Evolutionary conservation across 2,113 vertebrate species (phyloP).

Genomic region (Tretioscincus oriximinensis): DNA sequence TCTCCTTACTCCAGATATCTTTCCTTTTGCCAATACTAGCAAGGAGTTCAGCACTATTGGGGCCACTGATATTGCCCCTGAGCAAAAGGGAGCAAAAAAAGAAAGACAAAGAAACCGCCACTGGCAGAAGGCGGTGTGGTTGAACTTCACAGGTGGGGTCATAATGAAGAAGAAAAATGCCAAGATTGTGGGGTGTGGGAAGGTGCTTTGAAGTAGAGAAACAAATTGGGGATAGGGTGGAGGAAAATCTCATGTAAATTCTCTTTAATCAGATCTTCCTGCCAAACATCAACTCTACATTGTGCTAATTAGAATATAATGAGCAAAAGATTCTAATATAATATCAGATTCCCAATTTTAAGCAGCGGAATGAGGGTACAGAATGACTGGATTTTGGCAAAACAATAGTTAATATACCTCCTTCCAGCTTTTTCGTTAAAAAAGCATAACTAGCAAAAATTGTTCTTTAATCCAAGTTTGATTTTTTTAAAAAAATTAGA

Average conservation of each 20-base stretch:
- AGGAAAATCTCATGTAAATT: background rate
- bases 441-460: too few relatives aligned
- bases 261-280: background rate
- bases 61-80: background rate
- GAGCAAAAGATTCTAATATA: background rate
- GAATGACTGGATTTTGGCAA: background rate
- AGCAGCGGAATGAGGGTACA: too few relatives aligned
- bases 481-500: background rate
- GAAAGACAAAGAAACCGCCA: background rate
- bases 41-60: background rate
- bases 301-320: constrained; percentile 5
- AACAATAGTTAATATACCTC: background rate
- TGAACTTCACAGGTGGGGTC: constrained; percentile 11
- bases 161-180: constrained; percentile 38
- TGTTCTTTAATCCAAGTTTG: background rate
- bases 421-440: background rate
- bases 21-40: constrained; percentile 29
- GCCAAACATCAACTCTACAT: background rate
- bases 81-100: background rate
- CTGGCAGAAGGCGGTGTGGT: background rate
- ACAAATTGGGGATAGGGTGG: background rate
- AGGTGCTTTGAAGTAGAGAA: background rate
- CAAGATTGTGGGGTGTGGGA: background rate
- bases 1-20: constrained; percentile 40
- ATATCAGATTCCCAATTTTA: too few relatives aligned